Conservation (phyloP, 1,140 invertebrate species). For the Zaprionus davidi region DNA sequence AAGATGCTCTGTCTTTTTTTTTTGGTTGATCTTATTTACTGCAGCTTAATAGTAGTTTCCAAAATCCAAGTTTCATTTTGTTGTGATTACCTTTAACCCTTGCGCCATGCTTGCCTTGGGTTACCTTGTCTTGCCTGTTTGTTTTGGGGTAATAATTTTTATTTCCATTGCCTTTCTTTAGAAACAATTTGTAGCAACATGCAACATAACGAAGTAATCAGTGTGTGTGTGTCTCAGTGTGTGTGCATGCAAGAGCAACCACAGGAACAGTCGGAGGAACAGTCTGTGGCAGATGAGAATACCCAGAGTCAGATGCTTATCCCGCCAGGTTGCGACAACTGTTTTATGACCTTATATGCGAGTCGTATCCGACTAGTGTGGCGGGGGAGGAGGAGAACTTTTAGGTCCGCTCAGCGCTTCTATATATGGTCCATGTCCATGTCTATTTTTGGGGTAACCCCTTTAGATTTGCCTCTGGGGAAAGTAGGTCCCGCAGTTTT, state of each 20-base stretch:
- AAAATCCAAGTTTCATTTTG: constrained; percentile 59
- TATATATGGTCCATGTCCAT: constrained; percentile 71
- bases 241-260: constrained; percentile 8
- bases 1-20: constrained; percentile 19
- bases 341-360: constrained; percentile 79
- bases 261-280: constrained; percentile 21
- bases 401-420: constrained; percentile 19
- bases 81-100: constrained; percentile 78
- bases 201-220: constrained; percentile 80
- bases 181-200: constrained; percentile 81
- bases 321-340: constrained; percentile 74
- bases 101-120: not conserved
- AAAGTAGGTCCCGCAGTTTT: constrained; percentile 69
- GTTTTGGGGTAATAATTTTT: constrained; percentile 66
- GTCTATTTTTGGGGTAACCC: constrained; percentile 74
- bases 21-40: constrained; percentile 20
- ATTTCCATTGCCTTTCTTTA: constrained; percentile 79
- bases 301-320: constrained; percentile 73
- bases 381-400: constrained; percentile 10
- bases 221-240: constrained; percentile 7
- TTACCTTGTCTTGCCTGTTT: constrained; percentile 21
- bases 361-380: not conserved
- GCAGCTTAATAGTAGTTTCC: constrained; percentile 38
- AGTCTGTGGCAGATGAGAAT: constrained; percentile 31
- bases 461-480: constrained; percentile 54